Conservation (phyloP, 37 sponge, comb jelly and placozoan genomes). For the Haliclona indistincta region DNA sequence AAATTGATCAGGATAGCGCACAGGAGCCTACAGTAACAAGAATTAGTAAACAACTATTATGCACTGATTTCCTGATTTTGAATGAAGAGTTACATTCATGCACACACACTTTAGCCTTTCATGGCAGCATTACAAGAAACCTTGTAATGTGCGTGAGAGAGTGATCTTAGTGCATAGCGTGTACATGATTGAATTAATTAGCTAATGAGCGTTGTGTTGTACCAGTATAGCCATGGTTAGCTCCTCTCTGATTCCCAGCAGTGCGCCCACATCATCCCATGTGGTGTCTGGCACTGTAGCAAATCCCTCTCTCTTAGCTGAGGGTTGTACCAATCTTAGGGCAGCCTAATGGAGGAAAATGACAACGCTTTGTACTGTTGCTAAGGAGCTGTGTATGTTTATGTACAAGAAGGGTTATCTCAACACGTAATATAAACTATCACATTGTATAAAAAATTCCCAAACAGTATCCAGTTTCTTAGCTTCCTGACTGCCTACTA, state of each 20-base stretch:
- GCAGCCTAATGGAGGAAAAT: conserved; percentile 55
- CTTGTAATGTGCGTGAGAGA: not conserved
- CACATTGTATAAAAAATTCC: too few species aligned
- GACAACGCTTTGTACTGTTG: too few species aligned
- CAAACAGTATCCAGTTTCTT: too few species aligned
- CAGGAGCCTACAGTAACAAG: conserved; percentile 62
- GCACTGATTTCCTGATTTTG: too few species aligned
- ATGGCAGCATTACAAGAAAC: not conserved
- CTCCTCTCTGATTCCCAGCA: conserved; percentile 81
- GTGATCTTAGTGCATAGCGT: not conserved
- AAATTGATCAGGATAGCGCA: conserved; percentile 82
- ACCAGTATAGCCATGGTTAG: conserved; percentile 92
- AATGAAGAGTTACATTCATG: not conserved
- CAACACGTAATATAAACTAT: not conserved
- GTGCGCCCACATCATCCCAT: conserved; percentile 97
- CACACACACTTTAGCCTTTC: not conserved
- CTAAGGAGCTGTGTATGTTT: too few species aligned
- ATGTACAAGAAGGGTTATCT: not conserved
- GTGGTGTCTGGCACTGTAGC: conserved; percentile 94
- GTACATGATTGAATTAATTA: not conserved
- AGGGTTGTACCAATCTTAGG: conserved; percentile 75
- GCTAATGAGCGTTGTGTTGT: not conserved
- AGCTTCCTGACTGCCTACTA: too few species aligned
- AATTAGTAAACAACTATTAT: not conserved
- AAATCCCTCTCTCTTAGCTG: conserved; percentile 95